These are phyloP conservation scores for Drosophila anomalipes DNA, from an alignment of 2,888 invertebrate genomes.

Conservation along the genomic window DNA sequence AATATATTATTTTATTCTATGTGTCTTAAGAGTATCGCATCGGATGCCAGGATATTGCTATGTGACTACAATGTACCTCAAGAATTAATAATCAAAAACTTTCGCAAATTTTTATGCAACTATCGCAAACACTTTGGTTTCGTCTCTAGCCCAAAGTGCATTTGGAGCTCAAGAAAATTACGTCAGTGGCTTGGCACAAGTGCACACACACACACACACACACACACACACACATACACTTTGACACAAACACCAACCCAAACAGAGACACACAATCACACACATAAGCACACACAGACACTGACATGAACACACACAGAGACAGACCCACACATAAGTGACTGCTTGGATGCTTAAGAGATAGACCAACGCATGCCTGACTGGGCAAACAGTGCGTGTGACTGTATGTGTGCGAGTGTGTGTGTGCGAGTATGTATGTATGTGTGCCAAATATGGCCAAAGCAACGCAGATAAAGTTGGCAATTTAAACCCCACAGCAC, in stretches of 20 bases:
- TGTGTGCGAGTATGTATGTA: slow-evolving; percentile 6
- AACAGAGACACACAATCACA: background rate
- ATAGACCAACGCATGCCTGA: slow-evolving; percentile 56
- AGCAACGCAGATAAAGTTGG: slow-evolving; percentile 57
- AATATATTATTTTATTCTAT: background rate
- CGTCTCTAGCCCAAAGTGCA: slow-evolving; percentile 72
- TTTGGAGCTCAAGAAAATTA: slow-evolving; percentile 74
- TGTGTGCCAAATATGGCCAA: slow-evolving; percentile 59
- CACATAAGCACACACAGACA: slow-evolving; percentile 6
- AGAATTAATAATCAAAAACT: background rate
- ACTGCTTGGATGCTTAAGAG: slow-evolving; percentile 71
- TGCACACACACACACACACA: slow-evolving; percentile 31
- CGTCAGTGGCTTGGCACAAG: slow-evolving; percentile 73
- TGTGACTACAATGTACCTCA: background rate
- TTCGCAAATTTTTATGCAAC: background rate
- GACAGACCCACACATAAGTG: slow-evolving; percentile 63
- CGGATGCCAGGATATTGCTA: background rate
- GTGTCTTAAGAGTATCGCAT: background rate
- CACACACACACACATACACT: slow-evolving; percentile 7
- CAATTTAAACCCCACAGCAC: slow-evolving; percentile 15
- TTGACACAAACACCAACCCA: background rate
- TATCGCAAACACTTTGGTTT: background rate
- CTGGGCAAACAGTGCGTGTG: slow-evolving; percentile 54
- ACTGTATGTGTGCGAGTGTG: slow-evolving; percentile 16
- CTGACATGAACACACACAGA: slow-evolving; percentile 4